Evolutionary conservation across 2,113 vertebrate species (phyloP).

Genomic region (Sitta europaea): DNA sequence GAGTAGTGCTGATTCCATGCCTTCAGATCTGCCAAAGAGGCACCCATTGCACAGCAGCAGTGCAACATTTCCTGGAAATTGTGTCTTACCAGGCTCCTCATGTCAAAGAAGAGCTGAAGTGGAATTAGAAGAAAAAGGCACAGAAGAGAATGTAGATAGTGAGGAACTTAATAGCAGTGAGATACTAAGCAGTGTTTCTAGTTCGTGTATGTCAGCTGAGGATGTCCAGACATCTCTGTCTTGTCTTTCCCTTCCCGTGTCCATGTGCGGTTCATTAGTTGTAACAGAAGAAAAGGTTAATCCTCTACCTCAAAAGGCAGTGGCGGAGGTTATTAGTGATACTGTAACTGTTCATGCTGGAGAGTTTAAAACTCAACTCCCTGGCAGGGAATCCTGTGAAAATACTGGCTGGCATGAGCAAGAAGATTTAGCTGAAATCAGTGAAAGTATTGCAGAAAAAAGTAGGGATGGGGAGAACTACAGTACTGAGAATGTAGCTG

Average conservation of each 20-base stretch:
- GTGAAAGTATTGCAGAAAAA: background rate
- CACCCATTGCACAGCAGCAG: background rate
- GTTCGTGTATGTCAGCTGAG: background rate
- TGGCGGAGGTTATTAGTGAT: constrained; percentile 66
- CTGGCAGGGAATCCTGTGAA: background rate
- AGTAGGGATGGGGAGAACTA: background rate
- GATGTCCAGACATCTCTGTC: constrained; percentile 63
- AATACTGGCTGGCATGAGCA: constrained; percentile 7
- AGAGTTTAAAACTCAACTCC: background rate
- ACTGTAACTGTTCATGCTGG: constrained; percentile 5
- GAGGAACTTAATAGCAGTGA: background rate
- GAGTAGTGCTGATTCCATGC: background rate
- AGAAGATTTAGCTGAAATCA: background rate
- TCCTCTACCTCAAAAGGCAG: constrained; percentile 21
- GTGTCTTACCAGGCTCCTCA: background rate
- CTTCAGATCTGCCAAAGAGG: constrained; percentile 17
- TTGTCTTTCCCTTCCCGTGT: constrained; percentile 77
- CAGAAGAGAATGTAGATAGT: background rate
- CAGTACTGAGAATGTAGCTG: background rate
- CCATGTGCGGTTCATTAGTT: constrained; percentile 74
- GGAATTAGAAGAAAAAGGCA: background rate
- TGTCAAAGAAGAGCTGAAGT: constrained; percentile 19
- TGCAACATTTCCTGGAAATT: background rate
- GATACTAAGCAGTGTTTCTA: background rate
- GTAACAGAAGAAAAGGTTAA: constrained; percentile 42